Percentiles rank a stretch among this genome's conserved stretches.
phyloP scores from a whole-genome alignment of 2,113 vertebrate genomes.

The Eretmochelys imbricata region DNA sequence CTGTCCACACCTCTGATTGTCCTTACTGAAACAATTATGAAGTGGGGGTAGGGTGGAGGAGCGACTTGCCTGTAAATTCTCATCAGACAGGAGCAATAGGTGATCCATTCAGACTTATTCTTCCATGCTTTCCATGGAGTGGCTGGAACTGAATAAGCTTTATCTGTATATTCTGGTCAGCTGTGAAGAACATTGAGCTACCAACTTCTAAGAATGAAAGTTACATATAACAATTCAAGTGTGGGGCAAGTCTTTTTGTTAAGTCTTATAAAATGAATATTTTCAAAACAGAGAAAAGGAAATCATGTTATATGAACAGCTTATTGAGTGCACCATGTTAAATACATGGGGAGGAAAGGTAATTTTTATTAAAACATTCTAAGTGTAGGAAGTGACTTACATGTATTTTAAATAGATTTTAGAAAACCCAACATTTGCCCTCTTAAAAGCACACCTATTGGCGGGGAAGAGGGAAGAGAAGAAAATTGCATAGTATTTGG shows the following conservation, averaged over 20 bases:
- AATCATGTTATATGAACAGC: not conserved
- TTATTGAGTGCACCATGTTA: not conserved
- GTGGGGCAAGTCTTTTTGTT: not conserved
- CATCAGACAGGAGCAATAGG: not conserved
- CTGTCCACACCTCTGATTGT: not conserved
- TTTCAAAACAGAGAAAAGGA: not conserved
- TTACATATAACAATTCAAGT: not conserved
- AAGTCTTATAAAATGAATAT: not conserved
- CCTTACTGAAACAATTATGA: not conserved
- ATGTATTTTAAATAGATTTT: not conserved
- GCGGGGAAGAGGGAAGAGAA: not conserved
- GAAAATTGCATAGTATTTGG: not conserved
- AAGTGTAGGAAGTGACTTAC: not conserved
- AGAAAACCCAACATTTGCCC: not conserved
- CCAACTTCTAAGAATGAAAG: not conserved
- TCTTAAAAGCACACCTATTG: not conserved
- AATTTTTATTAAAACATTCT: not conserved
- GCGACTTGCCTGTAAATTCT: not conserved
- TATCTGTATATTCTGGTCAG: not conserved
- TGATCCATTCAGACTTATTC: not conserved
- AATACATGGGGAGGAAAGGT: not conserved
- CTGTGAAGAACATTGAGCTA: accelerated
- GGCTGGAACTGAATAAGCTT: accelerated
- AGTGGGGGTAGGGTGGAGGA: not conserved
- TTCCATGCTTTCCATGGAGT: not conserved